A percentile compares a stretch with the other conserved stretches of the same genome.
These are phyloP conservation scores for Neodiprion fabricii DNA, from an alignment of 1,140 invertebrate species.

Conservation along the genomic window DNA sequence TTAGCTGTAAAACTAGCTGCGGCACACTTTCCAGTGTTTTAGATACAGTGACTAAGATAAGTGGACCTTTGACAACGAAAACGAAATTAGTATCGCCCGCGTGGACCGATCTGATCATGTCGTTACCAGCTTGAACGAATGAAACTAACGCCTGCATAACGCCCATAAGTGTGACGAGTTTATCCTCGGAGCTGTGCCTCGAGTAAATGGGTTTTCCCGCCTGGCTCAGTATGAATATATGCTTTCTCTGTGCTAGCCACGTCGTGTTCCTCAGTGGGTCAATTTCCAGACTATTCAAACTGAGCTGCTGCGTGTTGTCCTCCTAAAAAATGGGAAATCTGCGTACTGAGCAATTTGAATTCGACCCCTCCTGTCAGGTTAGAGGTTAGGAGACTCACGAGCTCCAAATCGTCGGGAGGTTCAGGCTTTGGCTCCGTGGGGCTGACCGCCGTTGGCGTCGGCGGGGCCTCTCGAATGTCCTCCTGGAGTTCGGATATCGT, in stretches of 20 bases:
- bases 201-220: slow-evolving; percentile 97
- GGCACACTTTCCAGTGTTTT: slow-evolving; percentile 82
- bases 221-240: slow-evolving; percentile 93
- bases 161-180: slow-evolving; percentile 91
- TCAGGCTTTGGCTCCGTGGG: slow-evolving; percentile 34
- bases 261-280: slow-evolving; percentile 54
- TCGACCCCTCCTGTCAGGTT: slow-evolving; percentile 6
- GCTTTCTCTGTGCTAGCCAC: slow-evolving; percentile 85
- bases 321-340: slow-evolving; percentile 40
- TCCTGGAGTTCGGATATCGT: slow-evolving; percentile 67
- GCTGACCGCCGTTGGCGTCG: slow-evolving; percentile 23
- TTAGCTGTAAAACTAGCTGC: slow-evolving; percentile 86
- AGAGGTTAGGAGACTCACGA: slow-evolving; percentile 41
- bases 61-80: slow-evolving; percentile 85
- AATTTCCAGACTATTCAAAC: slow-evolving; percentile 46
- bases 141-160: slow-evolving; percentile 95
- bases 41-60: slow-evolving; percentile 90
- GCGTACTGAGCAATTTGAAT: background rate
- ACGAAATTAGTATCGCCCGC: slow-evolving; percentile 88
- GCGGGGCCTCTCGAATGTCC: slow-evolving; percentile 55
- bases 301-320: slow-evolving; percentile 47
- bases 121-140: slow-evolving; percentile 83
- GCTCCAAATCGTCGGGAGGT: slow-evolving; percentile 42
- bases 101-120: slow-evolving; percentile 84
- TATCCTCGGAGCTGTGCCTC: slow-evolving; percentile 90